A percentile compares a stretch with the other conserved stretches of the same genome.
These are phyloP conservation scores for Neolamprologus tretocephalus DNA, from an alignment of 2,113 vertebrate species.

Conservation along the genomic window DNA sequence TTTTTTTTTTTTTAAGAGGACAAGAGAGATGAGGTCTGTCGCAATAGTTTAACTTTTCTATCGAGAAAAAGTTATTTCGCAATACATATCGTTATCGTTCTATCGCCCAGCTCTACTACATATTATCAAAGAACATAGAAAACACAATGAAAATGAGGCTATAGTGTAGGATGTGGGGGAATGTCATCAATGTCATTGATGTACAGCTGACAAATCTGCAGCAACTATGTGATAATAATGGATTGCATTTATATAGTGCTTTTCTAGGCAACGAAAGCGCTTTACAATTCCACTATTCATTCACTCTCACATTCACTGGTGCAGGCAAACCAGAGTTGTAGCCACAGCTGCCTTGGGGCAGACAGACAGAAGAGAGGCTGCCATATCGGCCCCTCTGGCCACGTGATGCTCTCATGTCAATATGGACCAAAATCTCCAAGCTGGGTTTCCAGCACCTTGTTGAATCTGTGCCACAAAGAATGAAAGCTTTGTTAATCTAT, in stretches of 20 bases:
- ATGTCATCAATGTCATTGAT: neutral
- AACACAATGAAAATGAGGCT: neutral
- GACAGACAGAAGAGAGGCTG: neutral
- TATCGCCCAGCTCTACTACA: neutral
- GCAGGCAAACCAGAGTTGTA: neutral
- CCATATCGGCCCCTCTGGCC: neutral
- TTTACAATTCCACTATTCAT: neutral
- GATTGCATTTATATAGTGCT: neutral
- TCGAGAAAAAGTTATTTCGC: too few relatives aligned
- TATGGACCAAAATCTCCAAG: neutral
- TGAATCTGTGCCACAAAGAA: neutral
- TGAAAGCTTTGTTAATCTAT: neutral
- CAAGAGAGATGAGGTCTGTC: accelerated
- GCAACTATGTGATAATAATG: neutral
- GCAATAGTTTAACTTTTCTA: too few relatives aligned
- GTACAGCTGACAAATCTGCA: neutral
- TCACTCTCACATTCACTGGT: neutral
- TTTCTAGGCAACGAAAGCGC: neutral
- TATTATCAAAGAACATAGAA: neutral
- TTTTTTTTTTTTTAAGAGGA: too few relatives aligned
- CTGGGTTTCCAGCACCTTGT: neutral
- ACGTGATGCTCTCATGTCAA: neutral
- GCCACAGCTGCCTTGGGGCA: neutral
- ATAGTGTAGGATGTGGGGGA: neutral
- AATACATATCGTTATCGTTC: accelerated